Conservation (phyloP, 92 coral and sea anemone genomes). For the Palythoa caribaeorum region DNA sequence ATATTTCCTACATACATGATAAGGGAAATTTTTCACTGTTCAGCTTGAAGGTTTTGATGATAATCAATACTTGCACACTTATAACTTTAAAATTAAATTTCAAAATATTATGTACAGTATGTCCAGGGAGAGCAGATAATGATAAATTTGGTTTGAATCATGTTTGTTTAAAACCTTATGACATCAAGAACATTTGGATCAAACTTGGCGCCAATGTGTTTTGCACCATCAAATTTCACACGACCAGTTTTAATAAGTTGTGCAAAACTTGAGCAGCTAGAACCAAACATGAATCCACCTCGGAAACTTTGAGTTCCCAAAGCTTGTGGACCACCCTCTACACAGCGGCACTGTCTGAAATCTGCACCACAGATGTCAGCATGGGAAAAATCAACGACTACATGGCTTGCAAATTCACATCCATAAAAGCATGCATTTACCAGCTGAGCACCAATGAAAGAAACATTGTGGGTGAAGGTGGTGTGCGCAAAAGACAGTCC, state of each 20-base stretch:
- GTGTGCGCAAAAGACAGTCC: constrained; percentile 95
- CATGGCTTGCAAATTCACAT: constrained; percentile 98
- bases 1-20: no score
- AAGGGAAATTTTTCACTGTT: no score
- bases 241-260: constrained; percentile 88
- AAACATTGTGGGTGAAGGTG: constrained; percentile 95
- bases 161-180: constrained; percentile 65
- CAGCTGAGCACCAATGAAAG: constrained; percentile 77
- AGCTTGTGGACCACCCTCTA: constrained; percentile 88
- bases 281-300: constrained; percentile 97
- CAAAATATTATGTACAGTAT: background rate
- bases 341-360: constrained; percentile 96
- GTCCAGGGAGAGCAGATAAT: no score
- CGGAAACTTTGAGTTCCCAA: constrained; percentile 79
- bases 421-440: constrained; percentile 94
- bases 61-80: no score
- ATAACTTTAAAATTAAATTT: background rate
- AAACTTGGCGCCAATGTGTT: constrained; percentile 94
- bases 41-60: no score
- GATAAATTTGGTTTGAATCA: no score
- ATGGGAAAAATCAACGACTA: constrained; percentile 88
- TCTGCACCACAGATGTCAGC: constrained; percentile 96
- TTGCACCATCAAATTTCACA: constrained; percentile 86
- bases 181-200: constrained; percentile 86
- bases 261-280: constrained; percentile 96